Base-by-base conservation (phyloP, 2,888 invertebrate species). In the Melangyna quadrimaculata region DNA sequence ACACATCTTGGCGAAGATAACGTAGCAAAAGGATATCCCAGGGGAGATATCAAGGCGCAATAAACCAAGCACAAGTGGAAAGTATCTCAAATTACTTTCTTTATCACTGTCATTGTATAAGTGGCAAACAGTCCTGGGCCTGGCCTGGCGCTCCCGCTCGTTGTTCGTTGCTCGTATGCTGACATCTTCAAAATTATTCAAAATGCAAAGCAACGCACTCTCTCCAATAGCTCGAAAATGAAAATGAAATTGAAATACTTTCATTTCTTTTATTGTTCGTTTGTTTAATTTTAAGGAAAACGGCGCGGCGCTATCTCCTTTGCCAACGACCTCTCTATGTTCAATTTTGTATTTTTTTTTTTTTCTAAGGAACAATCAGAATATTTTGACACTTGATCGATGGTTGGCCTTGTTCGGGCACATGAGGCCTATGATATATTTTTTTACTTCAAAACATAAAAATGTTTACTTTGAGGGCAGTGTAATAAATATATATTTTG, bases 21-120 rank as follows among this genome's bases (percentile, higher is more conserved):
- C 55, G 51, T 65, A 43, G 70, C 63, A 32, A 67, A 72, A 77
- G 55, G 67, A 73, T 86, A 81, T 86, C 81, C 45, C 65, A 12
- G 77, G 86, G 81, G 86, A 81, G 81, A 86, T 81, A 86, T 86
- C 78, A 32, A 1, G 3, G 40, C 65, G 59, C 86, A 86, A 86
- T 80, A 86, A 86, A 86, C 86, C 80, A 75, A 71, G 77, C 86
- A 59, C 77, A 73, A 81, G 86, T 86, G 73, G 70, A 86, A 86
- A 78, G 81, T 45, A 82, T 87, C 87, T 87, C 87, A 87, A 82
- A 87, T 87, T 87, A 87, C 87, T 87, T 87, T 82, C 87, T 87
- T 82, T 87, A 87, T 87, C 87, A 87, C 78, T 87, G 87, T 82
- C 87, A 82, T 67, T 72, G 87, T 86, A 73, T 81, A 73, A 86